Conservation (phyloP, 2,797 vertebrate genomes). For the Rhinella marina region DNA sequence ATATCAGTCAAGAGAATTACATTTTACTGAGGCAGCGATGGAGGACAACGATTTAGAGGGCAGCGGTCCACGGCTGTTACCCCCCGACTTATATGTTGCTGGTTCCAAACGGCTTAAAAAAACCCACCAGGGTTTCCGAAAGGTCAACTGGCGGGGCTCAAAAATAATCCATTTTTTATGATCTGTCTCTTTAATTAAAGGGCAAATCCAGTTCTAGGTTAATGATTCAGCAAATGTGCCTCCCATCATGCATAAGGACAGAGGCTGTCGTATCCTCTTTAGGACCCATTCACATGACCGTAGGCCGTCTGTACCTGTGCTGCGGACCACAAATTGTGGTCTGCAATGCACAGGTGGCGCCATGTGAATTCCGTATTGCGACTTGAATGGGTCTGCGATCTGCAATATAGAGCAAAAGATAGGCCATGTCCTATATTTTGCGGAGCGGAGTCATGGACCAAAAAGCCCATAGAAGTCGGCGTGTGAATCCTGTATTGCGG, state of each 20-base stretch:
- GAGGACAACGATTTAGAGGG: constrained; percentile 9
- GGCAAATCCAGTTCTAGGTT: neutral
- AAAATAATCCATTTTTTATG: neutral
- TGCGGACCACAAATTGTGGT: too few species aligned
- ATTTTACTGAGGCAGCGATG: constrained; percentile 65
- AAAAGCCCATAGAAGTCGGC: too few species aligned
- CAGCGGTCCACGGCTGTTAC: constrained; percentile 14
- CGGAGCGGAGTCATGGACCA: too few species aligned
- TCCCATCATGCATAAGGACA: neutral
- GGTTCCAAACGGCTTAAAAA: neutral
- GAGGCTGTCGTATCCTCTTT: neutral
- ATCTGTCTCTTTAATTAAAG: neutral
- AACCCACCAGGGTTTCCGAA: neutral
- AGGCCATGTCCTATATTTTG: too few species aligned
- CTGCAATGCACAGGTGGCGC: too few species aligned
- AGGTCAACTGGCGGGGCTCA: neutral
- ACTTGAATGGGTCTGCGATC: too few species aligned
- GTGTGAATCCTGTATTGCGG: too few species aligned
- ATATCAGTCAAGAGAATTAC: constrained; percentile 74
- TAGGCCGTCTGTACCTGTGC: too few species aligned
- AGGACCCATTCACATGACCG: too few species aligned
- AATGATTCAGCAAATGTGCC: neutral
- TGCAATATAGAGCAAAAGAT: too few species aligned
- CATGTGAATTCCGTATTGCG: too few species aligned
- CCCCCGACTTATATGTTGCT: neutral